A percentile compares a stretch with the other conserved stretches of the same genome.
These are phyloP conservation scores for Drymonia ruficornis DNA, from an alignment of 2,888 invertebrate species.

Conservation along the genomic window DNA sequence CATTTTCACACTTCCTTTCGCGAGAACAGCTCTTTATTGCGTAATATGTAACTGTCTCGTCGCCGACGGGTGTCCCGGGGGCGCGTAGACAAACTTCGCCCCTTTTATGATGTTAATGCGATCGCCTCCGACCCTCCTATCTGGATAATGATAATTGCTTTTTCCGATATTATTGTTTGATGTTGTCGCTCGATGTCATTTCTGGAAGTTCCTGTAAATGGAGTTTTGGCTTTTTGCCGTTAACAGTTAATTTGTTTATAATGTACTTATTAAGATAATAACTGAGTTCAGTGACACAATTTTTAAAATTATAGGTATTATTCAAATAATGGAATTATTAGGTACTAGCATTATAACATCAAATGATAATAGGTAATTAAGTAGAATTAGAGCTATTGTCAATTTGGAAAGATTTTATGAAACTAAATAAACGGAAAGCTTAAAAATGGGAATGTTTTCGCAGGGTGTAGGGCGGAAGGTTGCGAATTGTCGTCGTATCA, in stretches of 20 bases:
- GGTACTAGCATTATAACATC: too few species aligned
- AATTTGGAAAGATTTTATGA: too few species aligned
- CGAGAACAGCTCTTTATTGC: slow-evolving; percentile 85
- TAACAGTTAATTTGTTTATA: slow-evolving; percentile 63
- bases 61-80: slow-evolving; percentile 79
- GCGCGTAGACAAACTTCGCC: slow-evolving; percentile 75
- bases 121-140: slow-evolving; percentile 80
- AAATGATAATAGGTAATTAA: too few species aligned
- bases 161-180: slow-evolving; percentile 83
- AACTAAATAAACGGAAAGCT: too few species aligned
- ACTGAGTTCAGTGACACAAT: not conserved
- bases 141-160: slow-evolving; percentile 83
- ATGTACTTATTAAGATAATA: slow-evolving; percentile 14
- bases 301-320: not conserved
- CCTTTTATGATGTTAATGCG: slow-evolving; percentile 83
- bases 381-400: too few species aligned
- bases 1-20: slow-evolving; percentile 85
- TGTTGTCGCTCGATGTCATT: slow-evolving; percentile 77
- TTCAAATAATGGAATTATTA: too few species aligned
- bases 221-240: slow-evolving; percentile 62
- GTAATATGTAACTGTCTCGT: slow-evolving; percentile 83
- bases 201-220: slow-evolving; percentile 62
- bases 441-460: not conserved
- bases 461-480: slow-evolving; percentile 47
- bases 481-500: slow-evolving; percentile 77